Conservation (phyloP, 2,113 vertebrate genomes). For the Platichthys stellatus region DNA sequence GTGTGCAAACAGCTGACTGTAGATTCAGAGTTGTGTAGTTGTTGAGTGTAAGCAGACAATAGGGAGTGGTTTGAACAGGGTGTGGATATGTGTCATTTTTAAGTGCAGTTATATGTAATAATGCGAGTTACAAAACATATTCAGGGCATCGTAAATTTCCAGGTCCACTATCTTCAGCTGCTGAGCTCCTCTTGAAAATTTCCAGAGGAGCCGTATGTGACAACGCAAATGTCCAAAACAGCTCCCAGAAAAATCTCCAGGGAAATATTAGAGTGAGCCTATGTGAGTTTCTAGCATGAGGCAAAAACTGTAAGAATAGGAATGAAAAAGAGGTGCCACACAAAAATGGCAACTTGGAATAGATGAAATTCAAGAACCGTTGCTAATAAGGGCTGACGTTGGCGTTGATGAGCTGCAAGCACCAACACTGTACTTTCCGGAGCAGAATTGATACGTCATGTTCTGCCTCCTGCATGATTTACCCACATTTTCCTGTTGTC, state of each 20-base stretch:
- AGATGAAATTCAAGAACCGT: not conserved
- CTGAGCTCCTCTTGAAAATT: not conserved
- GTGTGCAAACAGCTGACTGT: conserved; percentile 13
- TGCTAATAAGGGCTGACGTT: not conserved
- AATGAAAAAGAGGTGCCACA: not conserved
- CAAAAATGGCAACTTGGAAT: not conserved
- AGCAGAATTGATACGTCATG: not conserved
- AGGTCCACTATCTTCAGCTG: not conserved
- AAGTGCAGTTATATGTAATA: conserved; percentile 1
- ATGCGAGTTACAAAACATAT: not conserved
- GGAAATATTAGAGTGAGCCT: too few relatives aligned
- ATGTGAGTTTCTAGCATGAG: not conserved
- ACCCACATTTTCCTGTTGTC: not conserved
- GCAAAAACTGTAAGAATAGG: not conserved
- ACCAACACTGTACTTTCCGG: not conserved
- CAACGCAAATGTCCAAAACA: not conserved
- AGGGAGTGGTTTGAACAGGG: not conserved
- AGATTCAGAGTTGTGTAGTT: not conserved
- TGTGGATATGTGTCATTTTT: conserved; percentile 5
- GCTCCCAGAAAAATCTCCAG: too few relatives aligned
- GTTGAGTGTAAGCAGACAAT: not conserved
- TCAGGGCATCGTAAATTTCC: conserved; percentile 14
- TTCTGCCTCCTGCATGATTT: not conserved
- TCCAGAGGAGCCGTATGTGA: not conserved
- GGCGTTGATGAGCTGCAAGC: not conserved